These are phyloP conservation scores for Drosophila melanocephala DNA, from an alignment of 2,888 invertebrate genomes.

Conservation along the genomic window DNA sequence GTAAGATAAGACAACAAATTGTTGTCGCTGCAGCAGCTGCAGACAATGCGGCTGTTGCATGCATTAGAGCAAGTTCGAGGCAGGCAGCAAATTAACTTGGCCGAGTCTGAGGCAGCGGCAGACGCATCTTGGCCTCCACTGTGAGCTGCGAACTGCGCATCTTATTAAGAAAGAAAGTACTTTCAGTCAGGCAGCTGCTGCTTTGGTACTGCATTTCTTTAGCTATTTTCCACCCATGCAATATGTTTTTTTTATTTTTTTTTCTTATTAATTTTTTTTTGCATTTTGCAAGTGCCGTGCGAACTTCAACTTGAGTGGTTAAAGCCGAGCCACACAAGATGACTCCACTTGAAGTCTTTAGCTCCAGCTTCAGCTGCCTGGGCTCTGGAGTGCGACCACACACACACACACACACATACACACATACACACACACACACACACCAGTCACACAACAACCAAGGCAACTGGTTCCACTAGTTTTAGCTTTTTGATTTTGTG, in stretches of 20 bases:
- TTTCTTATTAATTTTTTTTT: constrained; percentile 38
- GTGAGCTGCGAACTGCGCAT: constrained; percentile 69
- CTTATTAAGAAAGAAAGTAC: constrained; percentile 81
- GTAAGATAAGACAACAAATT: constrained; percentile 61
- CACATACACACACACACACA: constrained; percentile 11
- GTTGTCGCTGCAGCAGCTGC: constrained; percentile 68
- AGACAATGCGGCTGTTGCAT: constrained; percentile 59
- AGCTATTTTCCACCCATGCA: constrained; percentile 55
- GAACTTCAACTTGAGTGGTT: constrained; percentile 75
- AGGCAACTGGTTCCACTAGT: constrained; percentile 72
- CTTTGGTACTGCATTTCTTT: constrained; percentile 46
- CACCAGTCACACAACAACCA: constrained; percentile 6
- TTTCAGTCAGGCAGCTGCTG: constrained; percentile 71
- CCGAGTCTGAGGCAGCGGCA: constrained; percentile 18
- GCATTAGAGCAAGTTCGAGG: constrained; percentile 78
- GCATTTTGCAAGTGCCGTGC: constrained; percentile 76
- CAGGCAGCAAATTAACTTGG: constrained; percentile 75
- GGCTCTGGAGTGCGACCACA: constrained; percentile 23
- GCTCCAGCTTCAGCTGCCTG: constrained; percentile 18
- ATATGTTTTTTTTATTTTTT: constrained; percentile 52
- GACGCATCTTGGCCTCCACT: constrained; percentile 56
- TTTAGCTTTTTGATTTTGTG: constrained; percentile 38
- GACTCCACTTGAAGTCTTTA: constrained; percentile 52
- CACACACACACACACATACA: neutral
- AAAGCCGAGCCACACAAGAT: constrained; percentile 70